A percentile compares a stretch with the other conserved stretches of the same genome.
These are phyloP conservation scores for Epinephelus fuscoguttatus DNA, from an alignment of 2,113 vertebrate species.

Conservation along the genomic window DNA sequence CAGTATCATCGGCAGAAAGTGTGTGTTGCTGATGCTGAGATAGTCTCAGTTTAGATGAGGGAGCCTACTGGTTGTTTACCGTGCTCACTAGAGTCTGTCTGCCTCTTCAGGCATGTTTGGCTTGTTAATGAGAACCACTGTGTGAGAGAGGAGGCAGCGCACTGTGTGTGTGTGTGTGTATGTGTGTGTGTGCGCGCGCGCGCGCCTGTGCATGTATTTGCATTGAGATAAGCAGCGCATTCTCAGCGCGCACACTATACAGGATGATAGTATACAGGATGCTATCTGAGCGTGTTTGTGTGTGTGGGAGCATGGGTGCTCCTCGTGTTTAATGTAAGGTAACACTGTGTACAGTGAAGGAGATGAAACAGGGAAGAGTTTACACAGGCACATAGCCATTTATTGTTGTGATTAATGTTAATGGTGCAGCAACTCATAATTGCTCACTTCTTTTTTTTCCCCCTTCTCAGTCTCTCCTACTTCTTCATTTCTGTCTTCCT, in stretches of 20 bases:
- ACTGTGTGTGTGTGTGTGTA: slow-evolving; percentile 69
- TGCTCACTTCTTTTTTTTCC: slow-evolving; percentile 18
- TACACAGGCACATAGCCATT: slow-evolving; percentile 47
- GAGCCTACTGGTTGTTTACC: slow-evolving; percentile 80
- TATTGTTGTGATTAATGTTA: slow-evolving; percentile 69
- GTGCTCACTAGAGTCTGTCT: slow-evolving; percentile 82
- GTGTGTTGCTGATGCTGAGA: slow-evolving; percentile 63
- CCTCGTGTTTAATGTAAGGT: slow-evolving; percentile 49
- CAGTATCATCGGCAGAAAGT: slow-evolving; percentile 38
- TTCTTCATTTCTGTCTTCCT: slow-evolving; percentile 36
- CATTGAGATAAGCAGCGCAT: slow-evolving; percentile 65
- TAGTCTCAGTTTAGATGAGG: slow-evolving; percentile 71
- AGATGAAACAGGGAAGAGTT: slow-evolving; percentile 55
- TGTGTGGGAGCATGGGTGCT: slow-evolving; percentile 3
- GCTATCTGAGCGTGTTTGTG: slow-evolving; percentile 29
- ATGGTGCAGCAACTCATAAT: slow-evolving; percentile 62
- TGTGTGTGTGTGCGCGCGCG: slow-evolving; percentile 23
- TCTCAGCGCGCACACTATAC: slow-evolving; percentile 28
- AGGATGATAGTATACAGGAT: slow-evolving; percentile 37
- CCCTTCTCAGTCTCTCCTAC: slow-evolving; percentile 9
- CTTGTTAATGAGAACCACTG: slow-evolving; percentile 82
- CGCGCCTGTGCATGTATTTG: slow-evolving; percentile 71
- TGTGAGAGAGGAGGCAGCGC: slow-evolving; percentile 69
- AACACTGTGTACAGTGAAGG: slow-evolving; percentile 15
- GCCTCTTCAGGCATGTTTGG: slow-evolving; percentile 84